Conservation (phyloP, 1,140 invertebrate species). For the Rhizoglyphus robini region DNA sequence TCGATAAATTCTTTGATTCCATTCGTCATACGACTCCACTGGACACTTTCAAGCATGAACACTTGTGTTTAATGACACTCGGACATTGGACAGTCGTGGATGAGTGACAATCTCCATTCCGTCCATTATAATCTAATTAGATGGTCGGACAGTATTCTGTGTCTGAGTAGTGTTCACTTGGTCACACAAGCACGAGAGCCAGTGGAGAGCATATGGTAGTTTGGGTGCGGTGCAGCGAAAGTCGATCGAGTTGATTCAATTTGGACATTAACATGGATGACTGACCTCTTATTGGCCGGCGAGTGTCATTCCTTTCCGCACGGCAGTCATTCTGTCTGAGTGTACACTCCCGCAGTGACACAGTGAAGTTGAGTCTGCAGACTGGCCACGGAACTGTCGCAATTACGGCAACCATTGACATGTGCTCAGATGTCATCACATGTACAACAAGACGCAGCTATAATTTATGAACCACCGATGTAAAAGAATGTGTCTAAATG, state of each 20-base stretch:
- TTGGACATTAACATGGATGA: background rate
- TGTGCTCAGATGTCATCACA: too few relatives aligned
- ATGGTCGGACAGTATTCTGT: background rate
- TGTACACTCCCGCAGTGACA: background rate
- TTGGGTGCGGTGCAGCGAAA: background rate
- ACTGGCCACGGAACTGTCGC: background rate
- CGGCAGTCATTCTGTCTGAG: background rate
- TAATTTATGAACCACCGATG: too few relatives aligned
- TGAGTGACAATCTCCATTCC: background rate
- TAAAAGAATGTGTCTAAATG: too few relatives aligned
- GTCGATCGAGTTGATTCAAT: background rate
- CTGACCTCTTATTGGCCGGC: background rate
- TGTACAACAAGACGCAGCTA: too few relatives aligned
- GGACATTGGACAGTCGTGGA: constrained; percentile 6
- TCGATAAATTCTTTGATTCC: too few relatives aligned
- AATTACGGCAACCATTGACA: too few relatives aligned
- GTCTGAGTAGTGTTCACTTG: background rate
- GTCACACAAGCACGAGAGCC: too few relatives aligned
- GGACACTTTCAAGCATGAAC: too few relatives aligned
- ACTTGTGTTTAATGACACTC: background rate
- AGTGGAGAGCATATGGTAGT: too few relatives aligned
- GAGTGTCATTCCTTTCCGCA: background rate
- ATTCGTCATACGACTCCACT: too few relatives aligned
- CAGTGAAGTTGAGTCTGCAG: background rate
- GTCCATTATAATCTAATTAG: too few relatives aligned